Evolutionary conservation across 2,797 vertebrate species (phyloP).

Genomic region (Tokudaia muenninki): DNA sequence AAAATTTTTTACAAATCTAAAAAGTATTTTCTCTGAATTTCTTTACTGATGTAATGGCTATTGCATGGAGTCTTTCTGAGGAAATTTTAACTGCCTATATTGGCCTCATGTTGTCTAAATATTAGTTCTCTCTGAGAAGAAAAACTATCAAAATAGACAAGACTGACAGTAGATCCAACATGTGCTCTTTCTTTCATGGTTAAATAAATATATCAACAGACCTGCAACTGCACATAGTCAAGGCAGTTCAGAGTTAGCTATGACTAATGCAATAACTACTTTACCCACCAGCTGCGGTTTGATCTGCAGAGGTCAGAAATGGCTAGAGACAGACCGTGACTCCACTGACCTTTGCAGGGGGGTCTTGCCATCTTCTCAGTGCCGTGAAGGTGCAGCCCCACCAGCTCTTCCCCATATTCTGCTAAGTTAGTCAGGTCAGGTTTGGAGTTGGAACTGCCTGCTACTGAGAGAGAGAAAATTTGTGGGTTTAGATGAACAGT

Average conservation of each 20-base stretch:
- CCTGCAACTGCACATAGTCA: background rate
- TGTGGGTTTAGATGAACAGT: background rate
- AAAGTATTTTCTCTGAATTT: background rate
- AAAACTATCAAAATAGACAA: background rate
- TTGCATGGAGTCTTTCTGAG: background rate
- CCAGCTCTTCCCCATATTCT: constrained; percentile 56
- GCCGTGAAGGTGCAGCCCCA: background rate
- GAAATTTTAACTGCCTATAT: background rate
- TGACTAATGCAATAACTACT: background rate
- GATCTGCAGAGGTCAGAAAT: background rate
- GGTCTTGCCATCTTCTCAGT: constrained; percentile 53
- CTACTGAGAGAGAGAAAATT: background rate
- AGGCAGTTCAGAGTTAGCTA: background rate
- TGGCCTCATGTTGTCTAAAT: background rate
- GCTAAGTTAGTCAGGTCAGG: background rate
- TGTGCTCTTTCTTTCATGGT: background rate
- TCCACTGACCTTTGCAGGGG: constrained; percentile 65
- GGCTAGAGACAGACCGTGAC: background rate
- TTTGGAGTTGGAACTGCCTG: constrained; percentile 71
- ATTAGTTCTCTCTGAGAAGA: background rate
- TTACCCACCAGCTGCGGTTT: background rate
- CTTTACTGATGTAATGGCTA: background rate
- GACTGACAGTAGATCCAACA: background rate
- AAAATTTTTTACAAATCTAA: background rate
- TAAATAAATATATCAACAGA: background rate